These are phyloP conservation scores for Nipponia nippon DNA, from an alignment of 2,113 vertebrate species.

Conservation along the genomic window DNA sequence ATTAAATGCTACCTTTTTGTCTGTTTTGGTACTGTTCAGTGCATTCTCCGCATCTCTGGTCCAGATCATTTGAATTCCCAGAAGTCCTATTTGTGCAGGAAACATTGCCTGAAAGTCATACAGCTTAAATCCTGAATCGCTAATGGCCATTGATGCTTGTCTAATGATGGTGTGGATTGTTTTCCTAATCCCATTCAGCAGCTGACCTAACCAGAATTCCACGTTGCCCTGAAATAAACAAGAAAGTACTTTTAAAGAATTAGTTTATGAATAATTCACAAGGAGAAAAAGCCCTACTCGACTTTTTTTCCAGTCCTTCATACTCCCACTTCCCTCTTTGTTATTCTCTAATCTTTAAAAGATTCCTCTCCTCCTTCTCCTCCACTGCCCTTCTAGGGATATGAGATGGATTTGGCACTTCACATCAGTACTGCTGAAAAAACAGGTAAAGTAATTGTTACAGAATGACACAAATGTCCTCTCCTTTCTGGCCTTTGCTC, in stretches of 20 bases:
- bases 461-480: not conserved
- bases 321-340: not conserved
- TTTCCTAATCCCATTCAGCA: constrained; percentile 75
- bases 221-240: constrained; percentile 77
- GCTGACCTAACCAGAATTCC: constrained; percentile 79
- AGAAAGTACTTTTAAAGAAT: constrained; percentile 22
- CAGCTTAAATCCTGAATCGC: constrained; percentile 72
- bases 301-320: not conserved
- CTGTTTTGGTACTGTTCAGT: constrained; percentile 61
- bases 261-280: constrained; percentile 46
- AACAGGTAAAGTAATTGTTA: not conserved
- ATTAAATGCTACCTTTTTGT: constrained; percentile 70
- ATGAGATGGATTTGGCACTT: not conserved
- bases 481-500: not conserved
- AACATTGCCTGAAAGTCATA: constrained; percentile 79
- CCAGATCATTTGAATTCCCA: constrained; percentile 77
- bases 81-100: constrained; percentile 75
- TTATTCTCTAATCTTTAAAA: not conserved
- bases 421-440: not conserved
- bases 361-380: not conserved
- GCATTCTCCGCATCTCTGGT: constrained; percentile 73
- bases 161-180: constrained; percentile 80
- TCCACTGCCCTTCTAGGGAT: not conserved
- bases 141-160: constrained; percentile 71
- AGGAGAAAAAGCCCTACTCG: not conserved